Evolutionary conservation across 2,888 invertebrate genomes (phyloP).

Genomic region (Creontiades dilutus): DNA sequence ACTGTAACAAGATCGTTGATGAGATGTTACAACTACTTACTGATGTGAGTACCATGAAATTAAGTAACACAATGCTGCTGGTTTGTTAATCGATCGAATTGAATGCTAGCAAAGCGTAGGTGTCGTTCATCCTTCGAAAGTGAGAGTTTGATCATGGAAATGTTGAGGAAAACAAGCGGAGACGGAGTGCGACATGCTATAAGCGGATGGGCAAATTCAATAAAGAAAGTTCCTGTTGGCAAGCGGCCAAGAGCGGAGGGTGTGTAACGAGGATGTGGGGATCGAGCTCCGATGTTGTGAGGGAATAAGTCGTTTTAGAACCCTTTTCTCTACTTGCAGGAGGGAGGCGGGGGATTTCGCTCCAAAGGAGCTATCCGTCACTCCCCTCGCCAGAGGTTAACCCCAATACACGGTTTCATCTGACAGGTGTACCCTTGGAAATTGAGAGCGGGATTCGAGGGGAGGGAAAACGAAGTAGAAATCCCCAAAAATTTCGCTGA

Average conservation of each 20-base stretch:
- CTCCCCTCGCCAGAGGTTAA: not conserved
- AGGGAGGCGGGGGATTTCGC: not conserved
- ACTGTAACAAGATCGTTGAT: too few species aligned
- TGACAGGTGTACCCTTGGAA: not conserved
- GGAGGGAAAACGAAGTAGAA: too few species aligned
- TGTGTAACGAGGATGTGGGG: constrained; percentile 20
- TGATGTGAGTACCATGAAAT: too few species aligned
- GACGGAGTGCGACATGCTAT: not conserved
- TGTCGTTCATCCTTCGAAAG: not conserved
- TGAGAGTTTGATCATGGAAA: not conserved
- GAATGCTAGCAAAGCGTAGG: too few species aligned
- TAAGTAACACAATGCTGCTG: too few species aligned
- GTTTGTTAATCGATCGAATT: too few species aligned
- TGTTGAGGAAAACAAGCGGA: not conserved
- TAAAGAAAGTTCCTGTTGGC: constrained; percentile 39
- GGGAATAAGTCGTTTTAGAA: constrained; percentile 31
- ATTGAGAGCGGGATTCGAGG: too few species aligned
- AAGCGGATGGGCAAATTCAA: constrained; percentile 7
- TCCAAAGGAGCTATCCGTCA: constrained; percentile 6
- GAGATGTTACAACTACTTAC: too few species aligned
- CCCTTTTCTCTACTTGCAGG: not conserved
- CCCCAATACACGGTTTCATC: constrained; percentile 14
- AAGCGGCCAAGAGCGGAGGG: constrained; percentile 25
- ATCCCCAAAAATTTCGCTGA: too few species aligned
- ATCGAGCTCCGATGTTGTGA: constrained; percentile 5